Evolutionary conservation across 2,113 vertebrate genomes (phyloP), one percentile per base, ranked within the genome.

Genomic region (Pipa parva): DNA sequence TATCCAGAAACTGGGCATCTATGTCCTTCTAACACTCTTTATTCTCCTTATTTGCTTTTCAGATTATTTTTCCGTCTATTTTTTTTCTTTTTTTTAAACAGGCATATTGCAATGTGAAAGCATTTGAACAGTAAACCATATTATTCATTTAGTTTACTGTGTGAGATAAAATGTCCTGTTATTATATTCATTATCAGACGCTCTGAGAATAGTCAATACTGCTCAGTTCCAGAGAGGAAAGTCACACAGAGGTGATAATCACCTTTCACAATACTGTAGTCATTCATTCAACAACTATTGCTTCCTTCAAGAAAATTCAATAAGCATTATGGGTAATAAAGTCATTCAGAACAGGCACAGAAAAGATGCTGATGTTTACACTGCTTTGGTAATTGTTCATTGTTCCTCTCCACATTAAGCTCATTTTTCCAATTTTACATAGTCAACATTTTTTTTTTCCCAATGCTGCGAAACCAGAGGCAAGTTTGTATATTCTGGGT

Each of bases 161-260:
- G 58, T 33, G 12, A 70, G 66, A 70, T 70, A 70, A 70, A 70
- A 70, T 60, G 21, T 70, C 24, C 57, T 42, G 57, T 69, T 69
- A 69, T 69, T 69, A 69, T 69, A 69, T 69, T 69, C 66, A 70
- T 70, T 70, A 70, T 70, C 66, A 70, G 66, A 36, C 66, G 52
- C 65, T 69, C 66, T 61, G 66, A 54, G 66, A 70, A 70, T 70
- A 70, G 66, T 70, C 66, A 70, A 70, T 70, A 70, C 45, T 31
- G 27, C 36, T 61, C 48, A 25, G 33, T 60, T 61, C 66, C 66
- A 70, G 28, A 15, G 27, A 61, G 66, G 61, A 70, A 70, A 70
- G 66, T 70, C 66, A 54, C 66, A 70, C 66, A 60, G 66, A 70
- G 66, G 66, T 70, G 66, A 70, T 70, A 70, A 70, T 70, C 60